Conservation (phyloP, 1,140 invertebrate genomes). For the Drosophila azteca region DNA sequence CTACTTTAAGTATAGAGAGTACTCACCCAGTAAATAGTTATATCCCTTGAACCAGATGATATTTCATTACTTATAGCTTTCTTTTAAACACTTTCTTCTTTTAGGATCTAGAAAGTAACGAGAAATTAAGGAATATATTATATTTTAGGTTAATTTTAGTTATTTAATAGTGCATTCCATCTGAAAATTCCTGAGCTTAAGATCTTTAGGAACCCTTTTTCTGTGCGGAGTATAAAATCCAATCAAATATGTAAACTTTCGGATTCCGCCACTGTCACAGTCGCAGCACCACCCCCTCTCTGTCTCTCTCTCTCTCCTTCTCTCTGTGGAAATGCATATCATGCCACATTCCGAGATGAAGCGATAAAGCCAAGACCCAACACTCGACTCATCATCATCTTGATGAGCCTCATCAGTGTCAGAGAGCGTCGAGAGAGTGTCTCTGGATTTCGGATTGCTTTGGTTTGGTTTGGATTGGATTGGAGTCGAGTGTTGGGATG, state of each 20-base stretch:
- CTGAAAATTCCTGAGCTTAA: slow-evolving; percentile 7
- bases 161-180: background rate
- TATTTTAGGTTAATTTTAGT: too few species aligned
- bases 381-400: slow-evolving; percentile 39
- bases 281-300: slow-evolving; percentile 14
- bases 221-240: slow-evolving; percentile 17
- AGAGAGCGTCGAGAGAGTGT: slow-evolving; percentile 7
- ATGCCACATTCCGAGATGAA: slow-evolving; percentile 58
- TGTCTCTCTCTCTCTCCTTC: background rate
- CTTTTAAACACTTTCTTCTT: too few species aligned
- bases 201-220: background rate
- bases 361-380: slow-evolving; percentile 32
- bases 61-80: too few species aligned
- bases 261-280: background rate
- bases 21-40: too few species aligned
- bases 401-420: slow-evolving; percentile 66
- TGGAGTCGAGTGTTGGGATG: background rate
- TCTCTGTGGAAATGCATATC: slow-evolving; percentile 17
- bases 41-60: too few species aligned
- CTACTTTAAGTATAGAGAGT: too few species aligned
- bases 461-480: background rate
- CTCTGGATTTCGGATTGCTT: background rate
- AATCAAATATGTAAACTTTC: slow-evolving; percentile 40
- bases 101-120: background rate
- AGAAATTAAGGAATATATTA: too few species aligned